Base-by-base conservation (phyloP, 2,113 vertebrate species). In the Brachypodius melanocephalos region DNA sequence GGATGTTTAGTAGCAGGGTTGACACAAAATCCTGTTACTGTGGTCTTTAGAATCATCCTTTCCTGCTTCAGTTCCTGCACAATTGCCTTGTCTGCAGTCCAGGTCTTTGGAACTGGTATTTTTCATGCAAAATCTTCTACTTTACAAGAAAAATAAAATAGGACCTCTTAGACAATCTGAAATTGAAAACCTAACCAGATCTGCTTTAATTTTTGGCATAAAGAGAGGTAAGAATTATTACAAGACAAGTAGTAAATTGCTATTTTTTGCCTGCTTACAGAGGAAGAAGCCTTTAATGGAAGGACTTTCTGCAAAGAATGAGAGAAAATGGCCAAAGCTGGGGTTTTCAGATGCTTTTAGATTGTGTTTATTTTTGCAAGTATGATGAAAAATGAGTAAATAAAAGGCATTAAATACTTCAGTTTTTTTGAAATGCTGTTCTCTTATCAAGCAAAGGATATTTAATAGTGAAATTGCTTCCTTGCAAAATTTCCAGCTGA, bases 121-220 rank as follows among this genome's bases (percentile, higher is more conserved):
- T 66, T 45, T 54, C 8, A 9, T 40, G 66, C 4, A 91, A 81
- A 85, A 72, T 10, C 40, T 38, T 18, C 38, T 49, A 5, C 0
- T 0, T 54, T 59, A 43, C 15, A 43, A 51, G 22, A 40, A 62
- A 72, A 85, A 40, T 6, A n/a, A 59, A 84, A 31, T 12, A 83
- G 5, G 36, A 48, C 4, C 3, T 51, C 36, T 67, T 0, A 0
- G 73, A 45, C 9, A 22, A 36, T 58, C 22, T 69, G 24, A 59
- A 66, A 36, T 48, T 3, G 38, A 72, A 80, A 82, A 12, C 1
- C 28, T 65, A 15, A 2, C 8, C 14, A 49, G 24, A 55, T 55
- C 5, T 31, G 58, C n/a, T 67, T 79, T 38, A 18, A 34, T 42
- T 58, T 85, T 58, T 76, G 21, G 49, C 13, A 32, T 54, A 55